Evolutionary conservation across 2,888 invertebrate genomes (phyloP).

Genomic region (Litoditis marina): DNA sequence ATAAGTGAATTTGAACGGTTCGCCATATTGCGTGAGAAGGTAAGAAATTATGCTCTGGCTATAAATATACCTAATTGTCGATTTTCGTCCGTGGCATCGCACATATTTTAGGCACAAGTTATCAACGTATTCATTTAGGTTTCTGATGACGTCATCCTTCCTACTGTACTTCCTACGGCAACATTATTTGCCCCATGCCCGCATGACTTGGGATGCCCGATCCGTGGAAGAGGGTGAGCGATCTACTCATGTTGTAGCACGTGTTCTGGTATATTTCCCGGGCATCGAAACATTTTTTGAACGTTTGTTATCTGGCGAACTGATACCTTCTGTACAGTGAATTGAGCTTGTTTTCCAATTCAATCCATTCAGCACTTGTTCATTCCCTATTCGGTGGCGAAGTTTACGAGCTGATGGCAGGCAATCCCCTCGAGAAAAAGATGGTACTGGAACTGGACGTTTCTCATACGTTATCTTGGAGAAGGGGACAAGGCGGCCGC

Average conservation of each 20-base stretch:
- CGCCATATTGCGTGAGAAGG: constrained; percentile 43
- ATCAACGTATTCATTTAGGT: background rate
- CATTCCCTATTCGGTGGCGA: constrained; percentile 43
- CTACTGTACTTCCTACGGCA: constrained; percentile 52
- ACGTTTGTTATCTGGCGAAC: too few species aligned
- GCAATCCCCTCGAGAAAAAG: constrained; percentile 39
- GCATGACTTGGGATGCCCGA: constrained; percentile 77
- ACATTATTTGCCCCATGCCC: constrained; percentile 72
- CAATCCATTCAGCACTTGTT: constrained; percentile 48
- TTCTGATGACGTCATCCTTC: constrained; percentile 28
- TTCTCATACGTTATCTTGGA: constrained; percentile 79
- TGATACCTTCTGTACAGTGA: too few species aligned
- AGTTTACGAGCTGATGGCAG: constrained; percentile 53
- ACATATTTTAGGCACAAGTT: background rate
- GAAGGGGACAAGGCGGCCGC: constrained; percentile 68
- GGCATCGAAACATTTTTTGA: too few species aligned
- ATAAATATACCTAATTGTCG: too few species aligned
- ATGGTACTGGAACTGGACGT: constrained; percentile 67
- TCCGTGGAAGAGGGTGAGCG: constrained; percentile 5
- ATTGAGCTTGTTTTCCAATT: too few species aligned
- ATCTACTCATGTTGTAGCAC: too few species aligned
- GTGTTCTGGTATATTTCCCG: too few species aligned
- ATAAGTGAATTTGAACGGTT: constrained; percentile 50
- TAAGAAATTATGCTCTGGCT: too few species aligned
- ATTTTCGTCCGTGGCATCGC: too few species aligned